phyloP scores from a whole-genome alignment of 2,888 invertebrate species.

The Baccha elongata region DNA sequence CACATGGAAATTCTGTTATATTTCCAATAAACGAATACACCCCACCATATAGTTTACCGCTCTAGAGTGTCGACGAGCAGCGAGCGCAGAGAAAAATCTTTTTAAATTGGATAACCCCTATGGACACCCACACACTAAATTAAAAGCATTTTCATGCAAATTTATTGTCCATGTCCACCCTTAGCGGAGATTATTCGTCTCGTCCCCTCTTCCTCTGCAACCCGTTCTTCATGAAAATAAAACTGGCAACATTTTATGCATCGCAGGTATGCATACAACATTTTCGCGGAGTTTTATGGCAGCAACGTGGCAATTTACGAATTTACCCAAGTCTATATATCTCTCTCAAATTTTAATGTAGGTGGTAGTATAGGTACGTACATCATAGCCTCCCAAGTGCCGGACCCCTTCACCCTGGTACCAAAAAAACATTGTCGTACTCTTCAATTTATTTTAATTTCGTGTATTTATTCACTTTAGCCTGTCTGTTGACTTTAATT shows the following conservation, averaged over 20 bases:
- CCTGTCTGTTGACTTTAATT: conserved; percentile 71
- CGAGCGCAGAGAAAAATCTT: not conserved
- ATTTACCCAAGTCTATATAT: conserved; percentile 42
- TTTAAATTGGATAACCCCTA: conserved; percentile 30
- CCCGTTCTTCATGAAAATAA: too few relatives aligned
- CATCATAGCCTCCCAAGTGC: too few relatives aligned
- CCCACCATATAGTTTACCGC: not conserved
- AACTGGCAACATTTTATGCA: not conserved
- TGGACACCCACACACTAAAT: conserved; percentile 30
- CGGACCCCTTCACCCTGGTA: not conserved
- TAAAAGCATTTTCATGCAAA: conserved; percentile 47
- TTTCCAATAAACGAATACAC: conserved; percentile 3
- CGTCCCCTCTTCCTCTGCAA: not conserved
- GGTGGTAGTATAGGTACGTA: not conserved
- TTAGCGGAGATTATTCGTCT: conserved; percentile 17
- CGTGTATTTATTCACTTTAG: conserved; percentile 73
- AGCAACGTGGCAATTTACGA: conserved; percentile 43
- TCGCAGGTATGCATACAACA: conserved; percentile 56
- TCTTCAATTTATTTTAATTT: conserved; percentile 73
- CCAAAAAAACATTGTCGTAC: conserved; percentile 28
- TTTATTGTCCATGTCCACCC: conserved; percentile 46
- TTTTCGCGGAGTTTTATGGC: conserved; percentile 34
- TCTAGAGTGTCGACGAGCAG: not conserved
- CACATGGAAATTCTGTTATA: not conserved
- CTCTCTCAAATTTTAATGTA: conserved; percentile 13